phyloP scores from a whole-genome alignment of 2,888 invertebrate genomes.

The Anarsia innoxiella region DNA sequence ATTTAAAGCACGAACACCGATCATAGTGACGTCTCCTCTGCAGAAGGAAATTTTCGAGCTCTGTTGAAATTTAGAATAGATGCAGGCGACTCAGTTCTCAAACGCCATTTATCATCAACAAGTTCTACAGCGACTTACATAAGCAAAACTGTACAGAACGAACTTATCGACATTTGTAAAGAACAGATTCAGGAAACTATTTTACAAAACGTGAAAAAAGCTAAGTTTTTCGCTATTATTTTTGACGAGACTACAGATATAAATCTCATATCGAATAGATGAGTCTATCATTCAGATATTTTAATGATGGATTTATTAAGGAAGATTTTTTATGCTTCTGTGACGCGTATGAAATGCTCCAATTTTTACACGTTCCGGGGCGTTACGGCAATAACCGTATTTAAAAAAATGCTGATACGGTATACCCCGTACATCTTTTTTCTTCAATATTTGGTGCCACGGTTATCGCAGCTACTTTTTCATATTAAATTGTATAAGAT shows the following conservation, averaged over 20 bases:
- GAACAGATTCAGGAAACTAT: constrained; percentile 17
- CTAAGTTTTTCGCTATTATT: constrained; percentile 21
- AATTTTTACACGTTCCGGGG: too few species aligned
- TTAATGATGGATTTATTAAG: too few species aligned
- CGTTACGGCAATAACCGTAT: too few species aligned
- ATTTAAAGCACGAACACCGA: constrained; percentile 12
- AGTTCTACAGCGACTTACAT: constrained; percentile 16
- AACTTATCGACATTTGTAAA: constrained; percentile 14
- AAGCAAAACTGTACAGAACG: constrained; percentile 15
- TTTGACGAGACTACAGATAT: constrained; percentile 31
- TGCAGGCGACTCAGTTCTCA: constrained; percentile 14
- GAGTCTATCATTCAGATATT: too few species aligned
- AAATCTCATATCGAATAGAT: too few species aligned
- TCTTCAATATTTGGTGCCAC: too few species aligned
- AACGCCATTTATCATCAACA: constrained; percentile 16
- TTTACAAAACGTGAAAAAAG: constrained; percentile 14
- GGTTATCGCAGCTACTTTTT: too few species aligned
- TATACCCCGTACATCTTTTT: too few species aligned
- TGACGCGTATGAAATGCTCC: too few species aligned
- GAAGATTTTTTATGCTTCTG: too few species aligned
- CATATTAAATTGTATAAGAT: too few species aligned
- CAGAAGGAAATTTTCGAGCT: constrained; percentile 16
- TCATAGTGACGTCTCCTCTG: constrained; percentile 13
- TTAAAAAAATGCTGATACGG: too few species aligned
- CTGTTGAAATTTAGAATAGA: constrained; percentile 16